A percentile compares a stretch with the other conserved stretches of the same genome.
These are phyloP conservation scores for Genyomyrus donnyi DNA, from an alignment of 2,113 vertebrate genomes.

Conservation along the genomic window DNA sequence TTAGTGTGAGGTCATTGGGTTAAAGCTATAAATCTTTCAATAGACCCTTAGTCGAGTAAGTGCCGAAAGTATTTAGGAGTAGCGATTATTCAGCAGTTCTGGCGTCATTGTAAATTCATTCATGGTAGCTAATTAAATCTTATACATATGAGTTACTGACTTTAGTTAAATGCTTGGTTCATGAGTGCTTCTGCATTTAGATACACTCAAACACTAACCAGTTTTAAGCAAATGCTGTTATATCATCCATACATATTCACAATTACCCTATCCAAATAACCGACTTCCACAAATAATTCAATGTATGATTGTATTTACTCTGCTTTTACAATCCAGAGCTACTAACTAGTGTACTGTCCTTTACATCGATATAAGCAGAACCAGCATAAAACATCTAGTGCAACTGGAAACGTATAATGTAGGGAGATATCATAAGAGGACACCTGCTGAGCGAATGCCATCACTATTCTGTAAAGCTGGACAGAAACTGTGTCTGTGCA, in stretches of 20 bases:
- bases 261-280: neutral
- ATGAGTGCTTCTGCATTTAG: neutral
- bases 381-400: slow-evolving; percentile 48
- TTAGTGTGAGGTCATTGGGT: neutral
- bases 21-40: neutral
- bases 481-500: slow-evolving; percentile 13
- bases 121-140: neutral
- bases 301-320: neutral
- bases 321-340: neutral
- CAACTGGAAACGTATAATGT: slow-evolving; percentile 29
- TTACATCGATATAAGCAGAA: neutral
- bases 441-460: slow-evolving; percentile 22
- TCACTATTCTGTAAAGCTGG: slow-evolving; percentile 19
- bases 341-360: neutral
- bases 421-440: slow-evolving; percentile 15
- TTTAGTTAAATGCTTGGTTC: neutral
- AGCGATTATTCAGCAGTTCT: neutral
- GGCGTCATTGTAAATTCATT: neutral
- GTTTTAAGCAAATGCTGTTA: neutral
- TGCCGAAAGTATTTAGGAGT: neutral
- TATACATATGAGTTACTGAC: neutral
- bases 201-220: neutral
- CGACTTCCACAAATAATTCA: neutral
- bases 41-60: neutral
- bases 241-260: neutral